Percentiles rank a stretch among this genome's conserved stretches.
These are phyloP conservation scores for Thinocorus orbignyianus DNA, from an alignment of 2,113 vertebrate genomes.

Conservation along the genomic window DNA sequence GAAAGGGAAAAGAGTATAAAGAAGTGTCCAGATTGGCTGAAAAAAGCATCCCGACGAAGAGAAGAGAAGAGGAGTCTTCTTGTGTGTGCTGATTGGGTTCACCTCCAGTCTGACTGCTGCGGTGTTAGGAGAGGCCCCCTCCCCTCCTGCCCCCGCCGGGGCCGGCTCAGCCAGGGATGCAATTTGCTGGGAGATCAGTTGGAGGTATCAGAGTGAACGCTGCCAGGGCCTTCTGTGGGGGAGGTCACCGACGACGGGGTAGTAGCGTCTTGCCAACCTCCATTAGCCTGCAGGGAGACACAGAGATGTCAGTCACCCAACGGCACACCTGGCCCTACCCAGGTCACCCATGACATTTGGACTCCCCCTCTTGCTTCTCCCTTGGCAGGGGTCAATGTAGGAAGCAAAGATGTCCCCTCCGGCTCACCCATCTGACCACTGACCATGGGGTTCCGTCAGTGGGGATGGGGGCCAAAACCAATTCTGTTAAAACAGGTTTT, in stretches of 20 bases:
- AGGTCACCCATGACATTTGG: background rate
- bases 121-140: constrained; percentile 76
- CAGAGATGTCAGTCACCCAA: constrained; percentile 2
- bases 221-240: constrained; percentile 99
- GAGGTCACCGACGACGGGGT: constrained; percentile 99
- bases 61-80: constrained; percentile 79
- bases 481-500: background rate
- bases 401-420: background rate
- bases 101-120: constrained; percentile 80
- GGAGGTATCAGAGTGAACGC: constrained; percentile 99
- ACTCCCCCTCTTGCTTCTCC: background rate
- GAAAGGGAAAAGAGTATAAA: constrained; percentile 81
- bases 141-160: constrained; percentile 70
- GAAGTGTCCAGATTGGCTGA: constrained; percentile 83
- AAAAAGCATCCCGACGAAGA: constrained; percentile 79
- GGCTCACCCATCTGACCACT: background rate
- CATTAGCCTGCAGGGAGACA: constrained; percentile 87
- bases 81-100: constrained; percentile 78
- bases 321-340: accelerated
- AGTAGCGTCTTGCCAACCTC: constrained; percentile 97
- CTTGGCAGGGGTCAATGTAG: accelerated
- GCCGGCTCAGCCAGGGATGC: constrained; percentile 77
- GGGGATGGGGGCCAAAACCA: background rate
- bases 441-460: background rate
- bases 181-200: constrained; percentile 91